Percentiles rank a stretch among this genome's conserved stretches.
Conservation (phyloP, 1,140 invertebrate species). For the Aplysia californica region DNA sequence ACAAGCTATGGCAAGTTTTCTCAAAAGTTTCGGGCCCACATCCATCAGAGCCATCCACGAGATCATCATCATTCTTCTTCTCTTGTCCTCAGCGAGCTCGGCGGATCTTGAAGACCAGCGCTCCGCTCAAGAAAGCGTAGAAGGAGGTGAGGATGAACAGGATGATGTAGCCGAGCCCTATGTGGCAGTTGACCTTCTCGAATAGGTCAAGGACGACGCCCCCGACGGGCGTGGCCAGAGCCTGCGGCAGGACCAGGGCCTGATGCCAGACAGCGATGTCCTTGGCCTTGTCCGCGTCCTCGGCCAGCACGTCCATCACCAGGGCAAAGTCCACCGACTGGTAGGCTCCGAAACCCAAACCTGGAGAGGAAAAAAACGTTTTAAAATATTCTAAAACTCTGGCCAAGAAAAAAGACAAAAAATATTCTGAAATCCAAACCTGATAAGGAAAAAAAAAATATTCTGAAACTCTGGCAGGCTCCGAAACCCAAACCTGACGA, state of each 20-base stretch:
- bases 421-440: too few species aligned
- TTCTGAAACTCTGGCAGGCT: too few species aligned
- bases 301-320: constrained; percentile 64
- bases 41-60: too few species aligned
- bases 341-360: constrained; percentile 64
- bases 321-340: constrained; percentile 65
- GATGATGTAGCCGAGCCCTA: constrained; percentile 64
- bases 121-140: constrained; percentile 61
- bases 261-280: constrained; percentile 67
- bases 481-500: too few species aligned
- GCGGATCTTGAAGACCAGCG: constrained; percentile 59
- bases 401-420: too few species aligned
- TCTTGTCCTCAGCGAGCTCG: constrained; percentile 38
- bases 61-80: too few species aligned
- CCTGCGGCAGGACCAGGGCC: constrained; percentile 63
- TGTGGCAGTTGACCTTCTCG: constrained; percentile 59
- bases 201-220: constrained; percentile 63
- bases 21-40: too few species aligned
- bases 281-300: constrained; percentile 61
- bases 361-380: constrained; percentile 38
- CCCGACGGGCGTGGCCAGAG: constrained; percentile 62
- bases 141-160: constrained; percentile 57
- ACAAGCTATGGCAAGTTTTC: too few species aligned
- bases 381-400: neutral
- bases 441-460: too few species aligned